phyloP scores from a whole-genome alignment of 2,797 vertebrate genomes.

The Manis crassicaudata region DNA sequence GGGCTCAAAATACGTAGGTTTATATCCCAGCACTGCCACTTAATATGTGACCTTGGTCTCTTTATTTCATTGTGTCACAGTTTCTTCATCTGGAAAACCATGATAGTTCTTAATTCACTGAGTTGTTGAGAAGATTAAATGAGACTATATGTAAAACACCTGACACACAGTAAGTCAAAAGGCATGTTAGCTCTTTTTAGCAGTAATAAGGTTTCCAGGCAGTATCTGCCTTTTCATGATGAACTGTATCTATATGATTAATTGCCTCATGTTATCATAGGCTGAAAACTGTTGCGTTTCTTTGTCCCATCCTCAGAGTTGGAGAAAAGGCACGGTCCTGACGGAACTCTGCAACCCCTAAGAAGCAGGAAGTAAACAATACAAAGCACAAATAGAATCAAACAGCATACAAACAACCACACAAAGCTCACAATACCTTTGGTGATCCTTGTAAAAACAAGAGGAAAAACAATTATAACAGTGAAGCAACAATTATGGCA shows the following conservation, averaged over 20 bases:
- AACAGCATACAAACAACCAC: not conserved
- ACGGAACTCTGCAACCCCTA: not conserved
- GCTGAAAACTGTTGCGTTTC: not conserved
- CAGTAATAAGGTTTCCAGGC: not conserved
- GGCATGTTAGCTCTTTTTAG: not conserved
- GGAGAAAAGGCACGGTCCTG: not conserved
- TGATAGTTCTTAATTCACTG: not conserved
- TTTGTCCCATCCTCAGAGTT: not conserved
- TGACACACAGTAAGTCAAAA: not conserved
- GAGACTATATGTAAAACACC: not conserved
- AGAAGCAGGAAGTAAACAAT: slow-evolving; percentile 29
- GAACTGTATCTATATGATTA: not conserved
- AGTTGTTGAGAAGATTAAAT: not conserved
- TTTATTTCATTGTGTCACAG: not conserved
- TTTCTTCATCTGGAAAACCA: slow-evolving; percentile 5
- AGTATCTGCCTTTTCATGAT: not conserved
- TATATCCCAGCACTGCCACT: not conserved
- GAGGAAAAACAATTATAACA: slow-evolving; percentile 52
- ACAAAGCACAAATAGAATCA: not conserved
- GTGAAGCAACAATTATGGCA: slow-evolving; percentile 56
- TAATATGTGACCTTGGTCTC: not conserved
- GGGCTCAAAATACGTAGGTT: not conserved
- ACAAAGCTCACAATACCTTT: slow-evolving; percentile 20
- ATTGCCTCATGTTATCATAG: not conserved
- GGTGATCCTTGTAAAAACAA: slow-evolving; percentile 35